phyloP scores from a whole-genome alignment of 2,797 vertebrate species.

The Hylomyscus alleni region DNA sequence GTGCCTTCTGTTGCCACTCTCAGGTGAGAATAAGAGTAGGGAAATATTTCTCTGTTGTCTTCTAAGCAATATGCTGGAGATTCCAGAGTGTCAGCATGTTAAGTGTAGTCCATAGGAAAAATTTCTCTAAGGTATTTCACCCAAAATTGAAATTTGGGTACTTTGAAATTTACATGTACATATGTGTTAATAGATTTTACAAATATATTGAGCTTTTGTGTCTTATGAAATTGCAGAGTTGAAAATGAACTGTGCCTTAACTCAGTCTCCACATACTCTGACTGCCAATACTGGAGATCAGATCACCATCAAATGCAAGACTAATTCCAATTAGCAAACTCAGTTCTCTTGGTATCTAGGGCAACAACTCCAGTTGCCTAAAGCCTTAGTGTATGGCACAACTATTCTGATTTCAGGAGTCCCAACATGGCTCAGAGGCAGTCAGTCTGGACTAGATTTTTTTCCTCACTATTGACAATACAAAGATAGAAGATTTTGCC shows the following conservation, averaged over 20 bases:
- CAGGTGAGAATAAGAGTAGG: background rate
- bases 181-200: background rate
- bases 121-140: no score
- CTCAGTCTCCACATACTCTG: background rate
- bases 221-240: background rate
- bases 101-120: background rate
- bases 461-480: background rate
- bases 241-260: background rate
- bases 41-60: background rate
- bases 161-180: background rate
- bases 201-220: background rate
- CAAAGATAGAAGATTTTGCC: background rate
- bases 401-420: background rate
- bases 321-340: background rate
- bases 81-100: background rate
- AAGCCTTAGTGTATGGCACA: background rate
- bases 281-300: background rate
- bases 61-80: background rate
- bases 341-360: background rate
- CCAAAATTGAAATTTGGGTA: no score
- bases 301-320: background rate
- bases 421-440: no score
- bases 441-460: background rate
- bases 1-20: background rate
- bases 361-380: background rate